Evolutionary conservation across 2,888 invertebrate species (phyloP), one percentile per base, ranked within the genome.

Genomic region (Amblyjoppa fuscipennis): DNA sequence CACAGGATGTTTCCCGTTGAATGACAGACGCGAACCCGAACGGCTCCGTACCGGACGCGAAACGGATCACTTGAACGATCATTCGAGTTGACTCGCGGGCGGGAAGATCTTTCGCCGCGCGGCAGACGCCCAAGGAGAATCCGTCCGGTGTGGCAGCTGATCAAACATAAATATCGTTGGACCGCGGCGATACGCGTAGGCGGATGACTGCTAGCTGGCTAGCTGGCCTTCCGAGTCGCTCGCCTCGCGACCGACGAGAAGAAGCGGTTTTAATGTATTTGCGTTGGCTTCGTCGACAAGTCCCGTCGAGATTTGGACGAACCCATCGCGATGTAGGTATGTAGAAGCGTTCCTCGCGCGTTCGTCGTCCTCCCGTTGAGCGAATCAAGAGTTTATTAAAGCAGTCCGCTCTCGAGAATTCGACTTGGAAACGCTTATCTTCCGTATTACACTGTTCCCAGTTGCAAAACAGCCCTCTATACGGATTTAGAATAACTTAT

Each of bases 81-180:
- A 38, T 68, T 49, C 56, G 56, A 66, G 71, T 79, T 16, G 41
- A 41, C 56, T 53, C 38, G 34, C 3, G 34, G 9, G 13, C 25
- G 1, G 28, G 13, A 9, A 53, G 53, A 38, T 66, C 59, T 25
- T 59, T 61, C 25, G 34, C 45, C n/a, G 7, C 11, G 64, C 7
- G n/a, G 64, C 64, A 68, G 59, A 68, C 28, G 49, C 69, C 64
- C 82, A 75, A 64, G n/a, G 74, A 77, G 80, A 83, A 83, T 79
- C 16, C 80, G 69, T 66, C 56, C 84, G 87, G 88, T 87, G 89
- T 88, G 89, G 89, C 92, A 91, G 90, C 91, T 92, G 93, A 92
- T 93, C 91, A 92, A 92, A 92, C 90, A 93, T 91, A 92, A 91
- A 91, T 91, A 91, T 90, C 88, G 89, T 89, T 88, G 89, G 90